Evolutionary conservation across 2,888 invertebrate species (phyloP).

Genomic region (Tenthredo mesomela): DNA sequence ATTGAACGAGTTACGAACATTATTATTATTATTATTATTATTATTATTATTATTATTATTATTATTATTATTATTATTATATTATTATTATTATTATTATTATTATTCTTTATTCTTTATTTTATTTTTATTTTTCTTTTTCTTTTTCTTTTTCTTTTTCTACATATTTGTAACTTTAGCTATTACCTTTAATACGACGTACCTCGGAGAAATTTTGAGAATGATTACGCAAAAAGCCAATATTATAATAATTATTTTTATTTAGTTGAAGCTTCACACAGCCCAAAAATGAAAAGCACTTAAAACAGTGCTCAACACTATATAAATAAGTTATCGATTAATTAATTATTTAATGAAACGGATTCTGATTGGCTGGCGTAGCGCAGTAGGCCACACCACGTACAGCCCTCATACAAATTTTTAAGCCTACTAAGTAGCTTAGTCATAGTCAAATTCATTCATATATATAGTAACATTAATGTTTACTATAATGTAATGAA

Average conservation of each 20-base stretch:
- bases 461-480: constrained; percentile 62
- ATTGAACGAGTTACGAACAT: constrained; percentile 56
- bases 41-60: constrained; percentile 55
- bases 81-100: constrained; percentile 54
- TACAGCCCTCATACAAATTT: constrained; percentile 61
- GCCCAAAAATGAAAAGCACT: constrained; percentile 84
- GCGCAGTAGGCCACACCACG: constrained; percentile 66
- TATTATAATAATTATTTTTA: constrained; percentile 62
- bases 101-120: not conserved
- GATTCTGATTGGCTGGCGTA: constrained; percentile 70
- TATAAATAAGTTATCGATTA: constrained; percentile 65
- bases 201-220: constrained; percentile 67
- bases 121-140: not conserved
- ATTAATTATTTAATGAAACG: constrained; percentile 65
- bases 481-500: constrained; percentile 66
- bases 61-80: constrained; percentile 60
- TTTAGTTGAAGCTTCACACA: constrained; percentile 81
- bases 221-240: constrained; percentile 63
- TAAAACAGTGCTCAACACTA: constrained; percentile 84
- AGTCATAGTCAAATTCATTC: constrained; percentile 62
- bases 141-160: constrained; percentile 33
- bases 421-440: constrained; percentile 66
- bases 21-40: constrained; percentile 60
- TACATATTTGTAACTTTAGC: constrained; percentile 37
- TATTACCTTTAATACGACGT: constrained; percentile 53